phyloP scores from a whole-genome alignment of 2,113 vertebrate species.

The Perca schrenkii region DNA sequence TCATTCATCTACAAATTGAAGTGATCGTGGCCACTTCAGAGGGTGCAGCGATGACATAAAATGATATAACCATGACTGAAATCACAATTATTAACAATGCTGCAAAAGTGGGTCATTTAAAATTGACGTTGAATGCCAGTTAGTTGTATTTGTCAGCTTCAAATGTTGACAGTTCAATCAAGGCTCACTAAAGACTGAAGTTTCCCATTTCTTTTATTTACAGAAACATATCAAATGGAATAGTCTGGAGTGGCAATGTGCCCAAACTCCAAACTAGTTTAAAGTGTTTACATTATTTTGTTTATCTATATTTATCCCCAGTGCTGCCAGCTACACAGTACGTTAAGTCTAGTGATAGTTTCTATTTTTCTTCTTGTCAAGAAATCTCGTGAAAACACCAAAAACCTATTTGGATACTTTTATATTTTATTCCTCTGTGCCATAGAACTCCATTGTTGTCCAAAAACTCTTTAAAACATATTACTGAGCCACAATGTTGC shows the following conservation, averaged over 20 bases:
- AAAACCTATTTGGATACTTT: no score
- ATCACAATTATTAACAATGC: not conserved
- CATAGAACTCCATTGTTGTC: not conserved
- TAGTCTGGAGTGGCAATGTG: not conserved
- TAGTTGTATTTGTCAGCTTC: not conserved
- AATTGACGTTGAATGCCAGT: not conserved
- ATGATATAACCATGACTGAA: slow-evolving; percentile 3
- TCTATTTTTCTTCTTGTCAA: not conserved
- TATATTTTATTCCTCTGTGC: not conserved
- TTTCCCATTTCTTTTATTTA: no score
- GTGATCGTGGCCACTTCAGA: slow-evolving; percentile 56
- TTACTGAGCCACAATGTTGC: not conserved
- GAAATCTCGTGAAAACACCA: not conserved
- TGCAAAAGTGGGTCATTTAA: not conserved
- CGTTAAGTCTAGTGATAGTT: not conserved
- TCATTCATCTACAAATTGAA: slow-evolving; percentile 43
- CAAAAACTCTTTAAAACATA: not conserved
- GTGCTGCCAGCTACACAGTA: not conserved
- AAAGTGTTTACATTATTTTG: not conserved
- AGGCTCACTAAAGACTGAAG: not conserved
- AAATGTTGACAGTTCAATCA: not conserved
- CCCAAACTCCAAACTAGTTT: not conserved
- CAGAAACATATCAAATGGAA: not conserved
- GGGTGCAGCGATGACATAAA: not conserved
- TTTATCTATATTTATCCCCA: not conserved